Evolutionary conservation across 2,888 invertebrate genomes (phyloP).

Genomic region (Calephelis perditalis): DNA sequence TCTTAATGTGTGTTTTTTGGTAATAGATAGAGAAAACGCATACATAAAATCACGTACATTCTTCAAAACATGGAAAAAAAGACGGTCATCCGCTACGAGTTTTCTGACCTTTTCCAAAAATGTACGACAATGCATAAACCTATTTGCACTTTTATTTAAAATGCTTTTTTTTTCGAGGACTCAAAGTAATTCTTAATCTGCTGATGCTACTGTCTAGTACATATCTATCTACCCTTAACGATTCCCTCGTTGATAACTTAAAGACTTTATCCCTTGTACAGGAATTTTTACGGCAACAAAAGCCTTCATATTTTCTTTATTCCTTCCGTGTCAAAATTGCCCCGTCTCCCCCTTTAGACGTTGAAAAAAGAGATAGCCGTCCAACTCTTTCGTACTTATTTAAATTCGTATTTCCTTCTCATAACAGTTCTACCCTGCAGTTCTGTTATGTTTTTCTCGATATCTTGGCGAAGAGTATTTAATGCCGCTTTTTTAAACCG

Average conservation of each 20-base stretch:
- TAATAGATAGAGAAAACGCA: no score
- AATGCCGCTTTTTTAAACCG: slow-evolving; percentile 54
- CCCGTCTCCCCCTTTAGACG: slow-evolving; percentile 54
- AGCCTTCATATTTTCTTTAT: slow-evolving; percentile 78
- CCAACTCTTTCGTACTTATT: slow-evolving; percentile 69
- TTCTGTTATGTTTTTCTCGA: slow-evolving; percentile 68
- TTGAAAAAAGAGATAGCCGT: slow-evolving; percentile 57
- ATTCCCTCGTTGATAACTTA: slow-evolving; percentile 69
- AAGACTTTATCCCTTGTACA: slow-evolving; percentile 75
- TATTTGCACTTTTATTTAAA: no score
- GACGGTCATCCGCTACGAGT: no score
- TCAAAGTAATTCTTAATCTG: background rate
- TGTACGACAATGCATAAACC: no score
- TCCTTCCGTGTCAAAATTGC: slow-evolving; percentile 73
- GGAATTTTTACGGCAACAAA: slow-evolving; percentile 77
- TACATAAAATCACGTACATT: no score
- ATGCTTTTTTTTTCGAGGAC: no score
- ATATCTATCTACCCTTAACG: slow-evolving; percentile 43
- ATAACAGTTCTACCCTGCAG: slow-evolving; percentile 48
- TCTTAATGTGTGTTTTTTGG: no score
- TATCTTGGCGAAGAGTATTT: slow-evolving; percentile 51
- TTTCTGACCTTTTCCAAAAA: no score
- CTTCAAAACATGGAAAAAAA: no score
- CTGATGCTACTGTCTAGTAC: slow-evolving; percentile 9
- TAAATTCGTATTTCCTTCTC: slow-evolving; percentile 48